A percentile compares a stretch with the other conserved stretches of the same genome.
phyloP scores from a whole-genome alignment of 2,888 invertebrate species.

The Pristionchus fissidentatus region DNA sequence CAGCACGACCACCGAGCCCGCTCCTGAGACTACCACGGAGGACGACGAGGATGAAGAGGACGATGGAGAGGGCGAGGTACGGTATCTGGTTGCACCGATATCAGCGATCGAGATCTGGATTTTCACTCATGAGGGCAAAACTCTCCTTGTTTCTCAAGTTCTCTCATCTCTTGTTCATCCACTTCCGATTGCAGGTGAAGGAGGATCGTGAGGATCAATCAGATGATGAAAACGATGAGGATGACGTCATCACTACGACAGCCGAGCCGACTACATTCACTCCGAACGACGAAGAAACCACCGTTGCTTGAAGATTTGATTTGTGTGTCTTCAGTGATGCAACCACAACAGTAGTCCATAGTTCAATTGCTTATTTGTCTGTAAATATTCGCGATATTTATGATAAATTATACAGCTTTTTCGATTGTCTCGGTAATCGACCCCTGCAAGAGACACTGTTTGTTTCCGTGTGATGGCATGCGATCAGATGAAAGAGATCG shows the following conservation, averaged over 20 bases:
- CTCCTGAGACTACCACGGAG: no score
- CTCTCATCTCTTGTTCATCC: no score
- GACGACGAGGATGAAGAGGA: background rate
- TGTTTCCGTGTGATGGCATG: conserved; percentile 43
- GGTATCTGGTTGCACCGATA: no score
- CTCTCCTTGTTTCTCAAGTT: background rate
- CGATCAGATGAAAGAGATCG: no score
- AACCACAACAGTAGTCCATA: background rate
- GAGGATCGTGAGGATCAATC: background rate
- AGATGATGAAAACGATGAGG: background rate
- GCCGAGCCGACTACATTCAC: background rate
- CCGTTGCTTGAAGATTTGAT: no score
- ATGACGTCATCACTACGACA: background rate
- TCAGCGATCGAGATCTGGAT: background rate
- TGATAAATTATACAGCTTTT: conserved; percentile 4
- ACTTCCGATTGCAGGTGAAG: background rate
- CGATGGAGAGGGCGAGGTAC: conserved; percentile 11
- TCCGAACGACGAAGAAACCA: background rate
- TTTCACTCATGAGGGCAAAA: background rate
- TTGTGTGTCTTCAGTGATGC: no score
- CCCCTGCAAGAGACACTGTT: conserved; percentile 20
- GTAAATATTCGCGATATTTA: conserved; percentile 11
- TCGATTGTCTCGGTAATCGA: background rate
- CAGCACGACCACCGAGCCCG: background rate
- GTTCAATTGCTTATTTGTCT: background rate